Evolutionary conservation across 1,140 invertebrate genomes (phyloP).

Genomic region (Danaus plexippus): DNA sequence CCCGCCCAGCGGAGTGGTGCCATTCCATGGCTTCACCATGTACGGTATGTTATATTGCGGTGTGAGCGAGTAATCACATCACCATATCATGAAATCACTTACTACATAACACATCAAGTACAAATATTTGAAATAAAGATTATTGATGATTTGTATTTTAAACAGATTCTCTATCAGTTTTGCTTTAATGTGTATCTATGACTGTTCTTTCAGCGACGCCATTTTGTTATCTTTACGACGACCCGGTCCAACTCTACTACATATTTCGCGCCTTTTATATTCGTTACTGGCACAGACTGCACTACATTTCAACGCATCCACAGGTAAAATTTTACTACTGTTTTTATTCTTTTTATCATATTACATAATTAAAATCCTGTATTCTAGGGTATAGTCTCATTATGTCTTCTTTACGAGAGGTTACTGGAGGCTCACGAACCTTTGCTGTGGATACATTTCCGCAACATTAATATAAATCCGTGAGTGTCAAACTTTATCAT

Average conservation of each 20-base stretch:
- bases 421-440: slow-evolving; percentile 93
- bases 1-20: slow-evolving; percentile 94
- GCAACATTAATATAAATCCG: slow-evolving; percentile 90
- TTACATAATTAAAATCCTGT: background rate
- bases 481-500: slow-evolving; percentile 73
- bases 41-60: slow-evolving; percentile 79
- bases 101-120: too few relatives aligned
- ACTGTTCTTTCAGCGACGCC: slow-evolving; percentile 81
- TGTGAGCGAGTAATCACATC: too few relatives aligned
- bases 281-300: slow-evolving; percentile 92
- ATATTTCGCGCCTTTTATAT: slow-evolving; percentile 93
- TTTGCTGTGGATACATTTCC: slow-evolving; percentile 91
- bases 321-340: slow-evolving; percentile 67
- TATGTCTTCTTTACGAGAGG: slow-evolving; percentile 90
- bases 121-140: too few relatives aligned
- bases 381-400: slow-evolving; percentile 84
- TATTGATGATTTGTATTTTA: too few relatives aligned
- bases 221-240: slow-evolving; percentile 94
- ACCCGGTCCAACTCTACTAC: slow-evolving; percentile 89
- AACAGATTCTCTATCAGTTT: too few relatives aligned
- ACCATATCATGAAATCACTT: too few relatives aligned
- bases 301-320: slow-evolving; percentile 91
- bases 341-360: slow-evolving; percentile 1
- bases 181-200: slow-evolving; percentile 1
- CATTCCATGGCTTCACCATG: slow-evolving; percentile 98